Percentiles rank a stretch among this genome's conserved stretches.
Conservation (phyloP, 2,113 vertebrate genomes). For the Lycaon pictus region DNA sequence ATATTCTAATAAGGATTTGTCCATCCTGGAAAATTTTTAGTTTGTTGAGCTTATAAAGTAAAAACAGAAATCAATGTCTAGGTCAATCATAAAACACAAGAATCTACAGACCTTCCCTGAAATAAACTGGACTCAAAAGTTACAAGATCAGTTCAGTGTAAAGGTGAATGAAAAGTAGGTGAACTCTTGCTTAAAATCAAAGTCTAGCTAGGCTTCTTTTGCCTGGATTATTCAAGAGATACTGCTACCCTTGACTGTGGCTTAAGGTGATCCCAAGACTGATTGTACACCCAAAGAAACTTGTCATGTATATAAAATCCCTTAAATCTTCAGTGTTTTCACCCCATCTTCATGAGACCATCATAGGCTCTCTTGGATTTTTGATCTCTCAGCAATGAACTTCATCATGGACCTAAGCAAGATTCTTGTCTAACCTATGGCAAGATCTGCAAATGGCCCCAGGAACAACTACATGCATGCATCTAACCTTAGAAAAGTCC, state of each 20-base stretch:
- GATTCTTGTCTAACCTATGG: neutral
- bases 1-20: neutral
- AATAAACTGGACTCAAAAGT: neutral
- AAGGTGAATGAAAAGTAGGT: neutral
- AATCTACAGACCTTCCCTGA: neutral
- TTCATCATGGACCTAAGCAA: neutral
- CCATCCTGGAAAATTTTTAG: neutral
- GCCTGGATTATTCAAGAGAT: neutral
- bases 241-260: neutral
- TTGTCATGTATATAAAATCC: neutral
- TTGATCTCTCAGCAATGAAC: neutral
- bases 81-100: neutral
- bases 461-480: neutral
- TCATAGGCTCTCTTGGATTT: neutral
- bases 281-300: neutral
- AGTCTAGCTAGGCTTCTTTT: neutral
- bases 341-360: neutral
- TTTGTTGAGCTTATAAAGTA: neutral
- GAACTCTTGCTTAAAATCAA: neutral
- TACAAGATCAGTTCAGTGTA: neutral
- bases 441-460: neutral
- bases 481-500: neutral
- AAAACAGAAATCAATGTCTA: neutral
- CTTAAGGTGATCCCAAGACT: neutral
- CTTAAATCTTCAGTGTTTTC: neutral